Percentiles rank a stretch among this genome's conserved stretches.
phyloP scores from a whole-genome alignment of 2,888 invertebrate genomes.

The Spisula solida region DNA sequence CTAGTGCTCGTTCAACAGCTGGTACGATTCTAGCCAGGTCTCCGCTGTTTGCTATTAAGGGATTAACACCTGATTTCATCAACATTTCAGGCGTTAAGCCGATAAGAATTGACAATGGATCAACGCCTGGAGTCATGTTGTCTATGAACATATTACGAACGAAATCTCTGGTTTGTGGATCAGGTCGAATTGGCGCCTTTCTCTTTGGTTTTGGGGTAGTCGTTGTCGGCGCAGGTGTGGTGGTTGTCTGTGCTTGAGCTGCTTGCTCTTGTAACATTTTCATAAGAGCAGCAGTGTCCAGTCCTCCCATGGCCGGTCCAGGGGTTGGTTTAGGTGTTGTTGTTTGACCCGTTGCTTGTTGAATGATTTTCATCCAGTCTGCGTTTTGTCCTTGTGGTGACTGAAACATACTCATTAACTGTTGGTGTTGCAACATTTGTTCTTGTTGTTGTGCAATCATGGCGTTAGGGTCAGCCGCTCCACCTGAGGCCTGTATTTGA shows the following conservation, averaged over 20 bases:
- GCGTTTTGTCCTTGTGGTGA: constrained; percentile 33
- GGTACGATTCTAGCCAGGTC: constrained; percentile 63
- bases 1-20: constrained; percentile 63
- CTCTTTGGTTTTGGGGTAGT: constrained; percentile 43
- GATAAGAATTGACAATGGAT: constrained; percentile 60
- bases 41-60: constrained; percentile 66
- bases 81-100: constrained; percentile 67
- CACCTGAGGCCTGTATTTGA: constrained; percentile 20
- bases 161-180: constrained; percentile 58
- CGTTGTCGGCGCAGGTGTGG: constrained; percentile 44
- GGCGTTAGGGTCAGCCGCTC: constrained; percentile 29
- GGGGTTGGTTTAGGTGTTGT: constrained; percentile 20
- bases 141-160: constrained; percentile 65
- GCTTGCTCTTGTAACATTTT: constrained; percentile 30
- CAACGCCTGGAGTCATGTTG: constrained; percentile 50
- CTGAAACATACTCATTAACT: constrained; percentile 15
- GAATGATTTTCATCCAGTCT: constrained; percentile 33
- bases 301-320: constrained; percentile 10
- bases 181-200: constrained; percentile 64
- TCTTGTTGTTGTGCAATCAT: constrained; percentile 30
- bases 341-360: neutral
- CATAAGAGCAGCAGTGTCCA: constrained; percentile 41
- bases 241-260: constrained; percentile 27
- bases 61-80: constrained; percentile 70
- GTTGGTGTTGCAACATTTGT: constrained; percentile 11